Evolutionary conservation across 2,797 vertebrate genomes (phyloP), one percentile per base, ranked within the genome.

Genomic region (Eulemur mongoz): DNA sequence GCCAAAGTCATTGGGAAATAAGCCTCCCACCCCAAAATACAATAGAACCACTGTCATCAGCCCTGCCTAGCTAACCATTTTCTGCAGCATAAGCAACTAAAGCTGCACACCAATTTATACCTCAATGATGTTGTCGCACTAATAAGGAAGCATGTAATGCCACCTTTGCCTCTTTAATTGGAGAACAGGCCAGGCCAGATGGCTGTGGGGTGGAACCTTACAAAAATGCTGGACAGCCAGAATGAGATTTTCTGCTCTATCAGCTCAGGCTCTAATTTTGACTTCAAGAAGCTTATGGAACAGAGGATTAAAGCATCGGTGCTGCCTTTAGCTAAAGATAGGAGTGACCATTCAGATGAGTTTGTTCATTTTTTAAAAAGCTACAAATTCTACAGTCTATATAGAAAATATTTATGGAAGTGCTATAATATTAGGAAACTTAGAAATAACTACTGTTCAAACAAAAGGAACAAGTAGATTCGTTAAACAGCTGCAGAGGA

Each of bases 231-330:
- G 1, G 95, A 93, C n/a, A 87, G 90, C 97, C 75, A 93, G 84
- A 89, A 93, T 65, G 73, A 91, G 94, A 73, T 82, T 91, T 90
- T 94, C 93, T 94, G 95, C 90, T 94, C 88, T 50, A 72, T 76
- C 93, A 89, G 94, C 96, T 93, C 97, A 96, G 67, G 59, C 81
- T 95, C 94, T 96, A 97, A 97, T 95, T 97, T 72, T 95, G 87
- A 94, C 95, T 96, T 90, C 95, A 91, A 96, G 97, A 92, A 97
- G 95, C 95, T 98, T 96, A 96, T 10, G 38, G 54, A 69, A 50
- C 78, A 88, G 32, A 83, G 90, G 95, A 97, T 92, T 95, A 96
- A 91, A 59, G 75, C 45, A 48, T 50, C 48, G n/a, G 35, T 43
- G 25, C 43, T 57, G 57, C 79, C 84, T 89, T 93, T 87, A 75